Base-by-base conservation (phyloP, 2,888 invertebrate species). In the Hyles lineata region DNA sequence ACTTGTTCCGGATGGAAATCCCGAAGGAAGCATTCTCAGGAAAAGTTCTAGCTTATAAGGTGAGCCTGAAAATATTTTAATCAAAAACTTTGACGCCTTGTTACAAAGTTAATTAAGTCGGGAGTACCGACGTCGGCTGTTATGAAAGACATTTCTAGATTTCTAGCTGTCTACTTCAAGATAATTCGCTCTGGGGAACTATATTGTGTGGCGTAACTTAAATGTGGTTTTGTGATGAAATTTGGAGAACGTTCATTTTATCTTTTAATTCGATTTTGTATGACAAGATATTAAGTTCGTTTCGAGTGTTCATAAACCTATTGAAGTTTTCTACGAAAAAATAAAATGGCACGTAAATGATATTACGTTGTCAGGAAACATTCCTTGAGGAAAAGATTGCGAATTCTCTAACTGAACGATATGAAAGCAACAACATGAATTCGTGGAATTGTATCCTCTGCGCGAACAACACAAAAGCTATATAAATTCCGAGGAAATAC, bases 1-100 rank as follows among this genome's bases (percentile, higher is more conserved):
- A 96, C 85, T 92, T 97, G 75, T 97, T 98, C 90, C 96, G 96
- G 78, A 95, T 97, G 89, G 96, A 95, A 81, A 96, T 97, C 80
- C 97, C 97, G 21, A 96, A 95, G 79, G 96, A 97, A 89, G 96
- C 96, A 29, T 97, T 97, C 90, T 95, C 95, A 73, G 97, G 96
- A 76, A 95, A 95, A 80, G 95, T 97, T 70, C 91, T 96, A 83
- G 95, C 95, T 83, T 97, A 96, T 90, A 96, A 97, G 96, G 97
- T 97, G 90, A 89, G 87, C 80, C 73, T 72, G 74, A 67, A 74
- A 62, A 75, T 72, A 71, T 74, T 70, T 73, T 71, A 72, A 62
- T 73, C 70, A 61, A 72, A 73, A 21, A 60, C 70, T 32, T 43
- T 25, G 35, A 43, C 43, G 15, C 21, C 59, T 43, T 9, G 71